phyloP scores from a whole-genome alignment of 2,797 vertebrate genomes.

The Halcyon badia region DNA sequence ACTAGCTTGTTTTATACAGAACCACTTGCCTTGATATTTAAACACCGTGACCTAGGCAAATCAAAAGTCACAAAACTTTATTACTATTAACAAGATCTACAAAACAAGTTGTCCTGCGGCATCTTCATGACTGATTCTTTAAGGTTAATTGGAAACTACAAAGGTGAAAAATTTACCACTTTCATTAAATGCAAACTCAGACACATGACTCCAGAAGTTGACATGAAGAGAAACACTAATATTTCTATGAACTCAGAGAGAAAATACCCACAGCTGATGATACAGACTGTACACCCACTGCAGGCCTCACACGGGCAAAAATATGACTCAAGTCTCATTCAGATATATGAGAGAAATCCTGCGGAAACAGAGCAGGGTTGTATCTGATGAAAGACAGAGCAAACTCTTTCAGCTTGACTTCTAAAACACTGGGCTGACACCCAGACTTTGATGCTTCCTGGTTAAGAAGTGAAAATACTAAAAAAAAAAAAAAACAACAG shows the following conservation, averaged over 20 bases:
- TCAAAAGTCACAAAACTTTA: not conserved
- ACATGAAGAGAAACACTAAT: not conserved
- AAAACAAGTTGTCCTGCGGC: not conserved
- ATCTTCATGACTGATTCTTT: not conserved
- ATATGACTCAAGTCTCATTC: not conserved
- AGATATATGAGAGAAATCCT: not conserved
- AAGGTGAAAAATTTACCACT: not conserved
- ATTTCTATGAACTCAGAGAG: not conserved
- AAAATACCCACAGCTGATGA: not conserved
- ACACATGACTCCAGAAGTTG: not conserved
- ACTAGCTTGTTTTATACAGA: not conserved
- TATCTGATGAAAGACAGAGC: not conserved
- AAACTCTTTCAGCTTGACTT: not conserved
- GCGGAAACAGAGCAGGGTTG: not conserved
- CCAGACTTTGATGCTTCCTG: not conserved
- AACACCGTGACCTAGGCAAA: not conserved
- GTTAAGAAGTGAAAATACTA: conserved; percentile 16
- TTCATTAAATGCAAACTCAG: not conserved
- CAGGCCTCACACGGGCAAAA: not conserved
- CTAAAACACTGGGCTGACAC: not conserved
- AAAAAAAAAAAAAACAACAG: not conserved
- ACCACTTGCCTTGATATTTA: not conserved
- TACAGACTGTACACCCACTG: not conserved
- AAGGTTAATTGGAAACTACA: not conserved
- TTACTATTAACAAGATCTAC: not conserved